Percentiles rank a stretch among this genome's conserved stretches.
Evolutionary conservation across 2,888 invertebrate genomes (phyloP).

Genomic region (Barypeithes pellucidus): DNA sequence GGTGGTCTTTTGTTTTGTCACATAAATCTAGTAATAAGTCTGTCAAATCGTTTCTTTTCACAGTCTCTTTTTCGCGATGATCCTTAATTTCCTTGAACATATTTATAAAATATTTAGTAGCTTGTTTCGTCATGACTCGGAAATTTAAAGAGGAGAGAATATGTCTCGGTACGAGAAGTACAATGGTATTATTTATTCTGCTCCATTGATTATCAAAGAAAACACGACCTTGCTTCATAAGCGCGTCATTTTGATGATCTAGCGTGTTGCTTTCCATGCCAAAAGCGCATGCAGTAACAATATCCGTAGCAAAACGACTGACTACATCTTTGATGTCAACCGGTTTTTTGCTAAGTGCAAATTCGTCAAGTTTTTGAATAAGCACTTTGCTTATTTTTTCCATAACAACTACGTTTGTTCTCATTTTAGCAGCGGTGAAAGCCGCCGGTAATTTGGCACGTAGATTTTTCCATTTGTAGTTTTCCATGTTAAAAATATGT

Average conservation of each 20-base stretch:
- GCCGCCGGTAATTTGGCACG: conserved; percentile 59
- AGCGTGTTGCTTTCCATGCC: conserved; percentile 76
- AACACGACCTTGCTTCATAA: conserved; percentile 61
- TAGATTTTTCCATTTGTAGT: conserved; percentile 67
- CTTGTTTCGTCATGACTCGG: conserved; percentile 57
- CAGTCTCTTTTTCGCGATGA: conserved; percentile 67
- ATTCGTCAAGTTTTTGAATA: conserved; percentile 15
- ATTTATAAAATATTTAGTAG: conserved; percentile 69
- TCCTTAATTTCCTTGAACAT: conserved; percentile 68
- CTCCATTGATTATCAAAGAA: conserved; percentile 60
- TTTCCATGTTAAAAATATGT: conserved; percentile 69
- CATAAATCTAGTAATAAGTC: conserved; percentile 68
- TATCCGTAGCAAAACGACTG: conserved; percentile 63
- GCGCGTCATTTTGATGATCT: conserved; percentile 70
- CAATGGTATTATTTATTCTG: conserved; percentile 55
- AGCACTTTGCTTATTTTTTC: conserved; percentile 44
- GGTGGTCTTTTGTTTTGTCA: conserved; percentile 54
- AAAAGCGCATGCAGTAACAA: conserved; percentile 69
- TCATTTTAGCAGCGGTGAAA: conserved; percentile 67
- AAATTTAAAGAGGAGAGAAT: conserved; percentile 58
- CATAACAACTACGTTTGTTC: conserved; percentile 63
- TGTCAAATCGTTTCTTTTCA: conserved; percentile 73
- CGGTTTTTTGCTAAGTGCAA: conserved; percentile 52
- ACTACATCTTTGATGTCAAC: conserved; percentile 66
- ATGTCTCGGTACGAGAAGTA: conserved; percentile 55